Evolutionary conservation across 2,888 invertebrate genomes (phyloP), one percentile per base, ranked within the genome.

Genomic region (Chromoteleia sp.): DNA sequence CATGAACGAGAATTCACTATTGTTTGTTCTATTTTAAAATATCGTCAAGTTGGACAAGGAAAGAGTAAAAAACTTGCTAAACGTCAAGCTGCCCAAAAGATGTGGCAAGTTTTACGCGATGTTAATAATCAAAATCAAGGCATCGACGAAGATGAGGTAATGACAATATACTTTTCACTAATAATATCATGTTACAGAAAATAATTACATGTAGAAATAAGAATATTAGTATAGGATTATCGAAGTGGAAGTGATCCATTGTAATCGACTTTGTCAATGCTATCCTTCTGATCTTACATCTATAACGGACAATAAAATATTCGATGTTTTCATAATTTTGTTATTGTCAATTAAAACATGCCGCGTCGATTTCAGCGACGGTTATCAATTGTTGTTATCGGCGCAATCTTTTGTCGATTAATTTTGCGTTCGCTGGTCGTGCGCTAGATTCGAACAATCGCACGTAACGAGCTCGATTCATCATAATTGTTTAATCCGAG

Each of bases 61-160:
- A 98, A 98, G 89, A 98, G 98, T 61, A 99, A 99, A 93, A 99
- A 99, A 92, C 93, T 98, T 59, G 98, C 99, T 1, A 99, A 99
- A 92, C 94, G 98, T n/a, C 95, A 97, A 91, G 98, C 99, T 0
- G 99, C 99, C 1, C 96, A 97, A 90, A 96, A 97, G 91, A 98
- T 99, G 98, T 96, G 96, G 96, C 95, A 96, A 85, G 94, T 95
- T 39, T 92, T 98, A 79, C 96, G 97, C 88, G 96, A 97, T 84
- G 93, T 95, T 87, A 96, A 96, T 88, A 94, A 94, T 89, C 94
- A 94, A 89, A 91, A 93, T 54, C 93, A 94, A 39, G 93, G 95
- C 61, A 96, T 95, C 85, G 97, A 95, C 81, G 94, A 95, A 77
- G 95, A 95, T 73, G 95, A 95, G 92, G 96, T 95, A 92, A 93